phyloP scores from a whole-genome alignment of 2,888 invertebrate species.

The Catocala fraxini region DNA sequence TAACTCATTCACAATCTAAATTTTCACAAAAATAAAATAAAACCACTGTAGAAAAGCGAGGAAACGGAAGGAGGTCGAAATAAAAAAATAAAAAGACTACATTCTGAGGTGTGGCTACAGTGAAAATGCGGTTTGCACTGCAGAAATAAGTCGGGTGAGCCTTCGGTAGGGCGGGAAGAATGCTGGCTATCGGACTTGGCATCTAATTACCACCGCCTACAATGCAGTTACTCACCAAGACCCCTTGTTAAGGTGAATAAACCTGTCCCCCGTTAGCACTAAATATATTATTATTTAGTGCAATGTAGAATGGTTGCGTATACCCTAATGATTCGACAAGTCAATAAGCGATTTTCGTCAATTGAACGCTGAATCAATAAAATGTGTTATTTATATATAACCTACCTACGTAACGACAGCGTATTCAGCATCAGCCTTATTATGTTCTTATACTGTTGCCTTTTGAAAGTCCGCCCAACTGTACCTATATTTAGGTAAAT shows the following conservation, averaged over 20 bases:
- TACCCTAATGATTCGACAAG: conserved; percentile 19
- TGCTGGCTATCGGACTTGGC: conserved; percentile 72
- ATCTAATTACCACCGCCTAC: conserved; percentile 77
- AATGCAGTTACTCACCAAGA: conserved; percentile 60
- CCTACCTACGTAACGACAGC: too few relatives aligned
- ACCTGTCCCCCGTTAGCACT: conserved; percentile 65
- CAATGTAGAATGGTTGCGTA: conserved; percentile 27
- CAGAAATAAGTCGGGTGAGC: conserved; percentile 61
- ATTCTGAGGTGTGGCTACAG: conserved; percentile 59
- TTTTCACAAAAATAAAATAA: conserved; percentile 54
- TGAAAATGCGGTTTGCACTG: conserved; percentile 69
- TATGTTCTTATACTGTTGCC: too few relatives aligned
- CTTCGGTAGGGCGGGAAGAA: conserved; percentile 62
- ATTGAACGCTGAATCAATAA: conserved; percentile 2
- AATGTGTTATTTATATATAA: too few relatives aligned
- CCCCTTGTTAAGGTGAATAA: conserved; percentile 63
- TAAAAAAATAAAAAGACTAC: conserved; percentile 57
- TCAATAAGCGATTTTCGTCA: conserved; percentile 2
- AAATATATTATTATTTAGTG: conserved; percentile 47
- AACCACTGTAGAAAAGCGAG: conserved; percentile 41
- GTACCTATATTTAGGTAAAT: too few relatives aligned
- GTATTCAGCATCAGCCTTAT: too few relatives aligned
- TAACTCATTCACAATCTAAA: conserved; percentile 48
- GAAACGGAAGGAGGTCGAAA: conserved; percentile 52
- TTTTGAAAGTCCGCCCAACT: too few relatives aligned